Evolutionary conservation across 1,140 invertebrate genomes (phyloP), one percentile per base, ranked within the genome.

Genomic region (Pteromalus puparum): DNA sequence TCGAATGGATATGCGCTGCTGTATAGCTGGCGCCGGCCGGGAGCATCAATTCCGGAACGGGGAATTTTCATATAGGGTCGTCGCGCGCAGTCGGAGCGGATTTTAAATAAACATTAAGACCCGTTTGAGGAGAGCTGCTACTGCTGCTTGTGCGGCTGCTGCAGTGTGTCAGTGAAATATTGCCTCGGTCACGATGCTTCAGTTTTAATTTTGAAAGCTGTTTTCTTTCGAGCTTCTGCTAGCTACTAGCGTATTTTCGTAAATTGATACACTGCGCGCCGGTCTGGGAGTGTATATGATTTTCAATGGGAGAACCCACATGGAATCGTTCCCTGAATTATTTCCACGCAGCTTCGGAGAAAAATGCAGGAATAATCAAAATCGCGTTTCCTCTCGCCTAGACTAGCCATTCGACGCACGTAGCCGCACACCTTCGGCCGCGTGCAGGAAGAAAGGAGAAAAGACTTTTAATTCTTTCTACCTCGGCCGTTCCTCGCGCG

Each of bases 401-500:
- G 53, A 34, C 53, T 28, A 12, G 53, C 24, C 7, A 78, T 78
- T 78, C 82, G 42, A 30, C 9, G 73, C 75, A 83, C 75, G 75
- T 72, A 34, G n/a, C 70, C 24, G 70, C 46, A 15, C 46, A 48
- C 46, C 46, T 73, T 73, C 0, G 30, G 30, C 30, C 70, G 24
- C 83, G 82, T 86, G 84, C 75, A 87, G 84, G 86, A 87, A 87
- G 86, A 87, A 88, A 89, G 87, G 65, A 53, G 48, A 53, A 12
- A 13, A 7, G 76, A 86, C 87, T 83, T 87, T 87, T 87, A 87
- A 90, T 89, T 90, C 86, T 87, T 87, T 84, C 86, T 85, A 86
- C 87, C 87, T 87, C 85, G 12, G n/a, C 53, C 61, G 3, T 80
- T 61, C 30, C 24, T 81, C 78, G 13, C 34, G 2, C 72, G 30